Conservation (phyloP, 2,888 invertebrate species). For the Euproctis similis region DNA sequence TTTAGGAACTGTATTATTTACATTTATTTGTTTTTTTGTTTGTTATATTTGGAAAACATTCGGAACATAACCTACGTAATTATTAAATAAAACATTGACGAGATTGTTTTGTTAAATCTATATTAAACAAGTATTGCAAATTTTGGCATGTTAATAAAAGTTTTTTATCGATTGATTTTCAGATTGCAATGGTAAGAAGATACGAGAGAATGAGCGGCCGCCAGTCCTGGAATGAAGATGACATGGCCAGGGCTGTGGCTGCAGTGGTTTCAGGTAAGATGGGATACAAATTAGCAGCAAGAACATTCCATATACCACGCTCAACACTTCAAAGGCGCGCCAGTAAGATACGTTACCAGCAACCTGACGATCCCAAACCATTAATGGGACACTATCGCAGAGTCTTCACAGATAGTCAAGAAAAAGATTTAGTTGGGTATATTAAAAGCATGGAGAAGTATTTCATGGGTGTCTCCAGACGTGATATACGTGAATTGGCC, state of each 20-base stretch:
- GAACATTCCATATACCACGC: constrained; percentile 67
- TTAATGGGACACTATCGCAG: constrained; percentile 67
- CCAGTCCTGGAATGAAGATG: constrained; percentile 69
- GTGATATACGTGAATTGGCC: constrained; percentile 66
- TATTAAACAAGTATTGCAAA: constrained; percentile 1
- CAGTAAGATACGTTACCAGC: constrained; percentile 64
- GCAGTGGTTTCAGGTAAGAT: constrained; percentile 70
- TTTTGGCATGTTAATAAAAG: no score
- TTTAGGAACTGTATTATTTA: no score
- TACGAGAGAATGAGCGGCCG: constrained; percentile 72
- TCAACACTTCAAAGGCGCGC: constrained; percentile 67
- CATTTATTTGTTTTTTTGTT: not conserved
- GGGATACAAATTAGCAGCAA: constrained; percentile 68
- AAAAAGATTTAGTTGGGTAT: constrained; percentile 66
- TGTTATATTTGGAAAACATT: no score
- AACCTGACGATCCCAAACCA: constrained; percentile 61
- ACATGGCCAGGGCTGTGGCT: constrained; percentile 69
- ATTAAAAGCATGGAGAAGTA: constrained; percentile 70
- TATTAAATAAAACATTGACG: no score
- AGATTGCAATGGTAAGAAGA: constrained; percentile 68
- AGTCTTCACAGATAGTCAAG: constrained; percentile 67
- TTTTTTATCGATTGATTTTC: no score
- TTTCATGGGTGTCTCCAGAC: constrained; percentile 66
- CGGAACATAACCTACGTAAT: no score
- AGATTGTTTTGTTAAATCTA: constrained; percentile 7